These are phyloP conservation scores for Notothenia rossii DNA, from an alignment of 2,113 vertebrate species.

Conservation along the genomic window DNA sequence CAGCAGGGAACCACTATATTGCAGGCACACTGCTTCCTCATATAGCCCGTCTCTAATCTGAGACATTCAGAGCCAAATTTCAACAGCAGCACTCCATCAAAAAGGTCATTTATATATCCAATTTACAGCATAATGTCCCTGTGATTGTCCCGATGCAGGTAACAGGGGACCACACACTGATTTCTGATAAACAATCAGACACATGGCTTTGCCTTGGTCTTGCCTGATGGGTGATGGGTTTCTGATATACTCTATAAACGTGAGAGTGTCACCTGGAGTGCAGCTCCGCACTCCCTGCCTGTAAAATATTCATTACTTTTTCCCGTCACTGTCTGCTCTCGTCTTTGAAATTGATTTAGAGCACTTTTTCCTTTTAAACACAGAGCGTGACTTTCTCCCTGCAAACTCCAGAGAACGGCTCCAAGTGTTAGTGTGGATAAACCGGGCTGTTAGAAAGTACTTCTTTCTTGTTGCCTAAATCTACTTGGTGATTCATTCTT, in stretches of 20 bases:
- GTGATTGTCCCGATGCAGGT: slow-evolving; percentile 65
- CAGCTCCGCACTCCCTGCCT: slow-evolving; percentile 56
- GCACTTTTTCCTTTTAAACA: slow-evolving; percentile 64
- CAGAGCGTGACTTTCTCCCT: slow-evolving; percentile 52
- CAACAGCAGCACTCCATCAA: slow-evolving; percentile 42
- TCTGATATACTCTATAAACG: slow-evolving; percentile 78
- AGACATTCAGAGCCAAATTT: slow-evolving; percentile 31
- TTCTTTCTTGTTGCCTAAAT: slow-evolving; percentile 54
- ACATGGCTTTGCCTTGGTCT: slow-evolving; percentile 46
- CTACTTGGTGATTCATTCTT: slow-evolving; percentile 52
- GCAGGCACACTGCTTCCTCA: slow-evolving; percentile 16
- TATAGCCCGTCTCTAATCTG: slow-evolving; percentile 29
- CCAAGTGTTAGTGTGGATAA: slow-evolving; percentile 36
- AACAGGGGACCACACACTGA: slow-evolving; percentile 49
- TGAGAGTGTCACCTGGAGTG: slow-evolving; percentile 66
- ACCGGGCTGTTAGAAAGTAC: slow-evolving; percentile 45
- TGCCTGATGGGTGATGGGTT: slow-evolving; percentile 60
- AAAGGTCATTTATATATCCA: slow-evolving; percentile 55
- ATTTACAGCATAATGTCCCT: slow-evolving; percentile 52
- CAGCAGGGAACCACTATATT: slow-evolving; percentile 37
- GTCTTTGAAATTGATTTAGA: slow-evolving; percentile 70
- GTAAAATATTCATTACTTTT: slow-evolving; percentile 84
- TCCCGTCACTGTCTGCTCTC: slow-evolving; percentile 59
- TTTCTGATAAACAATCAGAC: slow-evolving; percentile 72
- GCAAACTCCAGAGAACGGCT: slow-evolving; percentile 49